These are phyloP conservation scores for Ormyrus pomaceus DNA, from an alignment of 2,888 invertebrate species.

Conservation along the genomic window DNA sequence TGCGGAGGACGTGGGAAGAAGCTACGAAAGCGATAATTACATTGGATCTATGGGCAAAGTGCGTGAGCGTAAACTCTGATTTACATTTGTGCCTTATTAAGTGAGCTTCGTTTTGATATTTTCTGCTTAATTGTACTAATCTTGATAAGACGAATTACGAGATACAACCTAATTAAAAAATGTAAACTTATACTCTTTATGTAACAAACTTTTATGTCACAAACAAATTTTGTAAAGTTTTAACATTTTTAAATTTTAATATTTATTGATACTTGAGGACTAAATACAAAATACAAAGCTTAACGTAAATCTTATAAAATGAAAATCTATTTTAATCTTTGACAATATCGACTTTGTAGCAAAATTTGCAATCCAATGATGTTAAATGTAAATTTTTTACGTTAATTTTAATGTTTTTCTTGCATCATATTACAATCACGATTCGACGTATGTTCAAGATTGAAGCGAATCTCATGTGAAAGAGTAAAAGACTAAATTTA, in stretches of 20 bases:
- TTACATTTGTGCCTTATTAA: slow-evolving; percentile 32
- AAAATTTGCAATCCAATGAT: too few species aligned
- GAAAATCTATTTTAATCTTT: too few species aligned
- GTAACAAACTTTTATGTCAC: neutral
- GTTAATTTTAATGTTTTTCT: too few species aligned
- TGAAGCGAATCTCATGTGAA: slow-evolving; percentile 41
- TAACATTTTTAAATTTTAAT: too few species aligned
- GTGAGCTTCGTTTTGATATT: slow-evolving; percentile 35
- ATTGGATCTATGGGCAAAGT: neutral
- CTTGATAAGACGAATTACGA: slow-evolving; percentile 18
- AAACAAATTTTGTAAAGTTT: too few species aligned
- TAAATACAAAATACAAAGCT: too few species aligned
- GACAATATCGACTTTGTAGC: too few species aligned
- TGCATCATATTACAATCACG: slow-evolving; percentile 1
- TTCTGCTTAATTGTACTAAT: slow-evolving; percentile 27
- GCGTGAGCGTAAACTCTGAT: slow-evolving; percentile 7
- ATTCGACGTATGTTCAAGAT: slow-evolving; percentile 14
- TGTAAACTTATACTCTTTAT: neutral
- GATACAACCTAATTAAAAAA: neutral
- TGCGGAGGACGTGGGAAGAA: slow-evolving; percentile 35
- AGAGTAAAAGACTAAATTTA: slow-evolving; percentile 18
- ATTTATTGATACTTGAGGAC: too few species aligned
- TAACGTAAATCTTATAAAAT: too few species aligned
- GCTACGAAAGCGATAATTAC: slow-evolving; percentile 31
- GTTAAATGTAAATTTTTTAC: neutral